Base-by-base conservation (phyloP, 1,140 invertebrate species). In the Tetramorium simillimum region DNA sequence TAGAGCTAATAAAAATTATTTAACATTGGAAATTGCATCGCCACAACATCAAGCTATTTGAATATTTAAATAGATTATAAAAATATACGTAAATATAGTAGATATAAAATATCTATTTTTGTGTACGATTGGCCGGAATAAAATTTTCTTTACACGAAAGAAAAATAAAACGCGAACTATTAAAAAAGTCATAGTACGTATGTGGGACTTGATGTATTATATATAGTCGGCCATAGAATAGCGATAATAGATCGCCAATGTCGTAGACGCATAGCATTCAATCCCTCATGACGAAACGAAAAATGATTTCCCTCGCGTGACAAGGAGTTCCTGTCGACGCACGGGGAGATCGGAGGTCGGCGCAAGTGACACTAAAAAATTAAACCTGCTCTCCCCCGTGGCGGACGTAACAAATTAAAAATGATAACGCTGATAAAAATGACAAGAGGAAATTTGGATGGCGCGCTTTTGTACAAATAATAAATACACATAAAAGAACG, bases 291-390 rank as follows among this genome's bases (percentile, higher is more conserved):
- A 37, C 28, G 33, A 75, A 76, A 76, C 69, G 70, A 76, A 76
- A 85, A 85, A 63, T 76, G 58, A 85, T 85, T 76, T 85, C 56
- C 70, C 40, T 76, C 70, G 69, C 81, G 81, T 85, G 81, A 75
- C 70, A 63, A 76, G 81, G 56, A 85, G 46, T 85, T 76, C 56
- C 81, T 62, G 70, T 85, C 81, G 53, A 43, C 53, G 56, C 14
- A 63, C 24, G 43, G 14, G 21, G 40, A 73, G 72, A 85, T 63
- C 70, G 43, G n/a, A 62, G 63, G 49, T 70, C 49, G 46, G 49
- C 53, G 53, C 56, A 33, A 37, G 69, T 75, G 81, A 85, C 58
- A 76, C 33, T 85, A 76, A 85, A 85, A 85, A 85, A 85, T 85
- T 76, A 76, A 85, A 75, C 12, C 53, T 56, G 49, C 53, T 24